phyloP scores from a whole-genome alignment of 1,140 invertebrate species.

The Pseudomyrmex cubaensis region DNA sequence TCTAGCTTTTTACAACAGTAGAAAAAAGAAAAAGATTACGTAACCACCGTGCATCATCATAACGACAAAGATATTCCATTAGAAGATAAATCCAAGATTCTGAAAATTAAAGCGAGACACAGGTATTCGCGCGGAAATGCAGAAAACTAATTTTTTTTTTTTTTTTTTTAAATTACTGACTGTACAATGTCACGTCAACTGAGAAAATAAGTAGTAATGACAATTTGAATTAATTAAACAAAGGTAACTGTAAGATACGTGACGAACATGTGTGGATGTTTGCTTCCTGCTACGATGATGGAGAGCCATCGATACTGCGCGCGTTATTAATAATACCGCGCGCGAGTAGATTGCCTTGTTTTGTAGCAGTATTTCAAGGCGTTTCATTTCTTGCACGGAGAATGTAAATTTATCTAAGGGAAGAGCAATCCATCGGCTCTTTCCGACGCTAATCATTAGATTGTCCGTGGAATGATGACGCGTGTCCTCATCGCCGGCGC shows the following conservation, averaged over 20 bases:
- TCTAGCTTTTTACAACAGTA: too few relatives aligned
- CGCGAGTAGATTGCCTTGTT: not conserved
- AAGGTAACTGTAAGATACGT: slow-evolving; percentile 11
- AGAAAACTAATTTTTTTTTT: slow-evolving; percentile 3
- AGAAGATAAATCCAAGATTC: too few relatives aligned
- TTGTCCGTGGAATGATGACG: not conserved
- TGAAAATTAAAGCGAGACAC: not conserved
- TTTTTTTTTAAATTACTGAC: slow-evolving; percentile 27
- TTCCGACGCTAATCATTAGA: slow-evolving; percentile 4
- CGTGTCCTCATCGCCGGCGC: not conserved
- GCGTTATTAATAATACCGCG: slow-evolving; percentile 42
- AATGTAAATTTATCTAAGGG: too few relatives aligned
- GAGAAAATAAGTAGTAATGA: slow-evolving; percentile 27
- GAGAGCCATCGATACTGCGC: slow-evolving; percentile 13
- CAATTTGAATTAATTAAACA: slow-evolving; percentile 54
- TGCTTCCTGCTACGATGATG: slow-evolving; percentile 31
- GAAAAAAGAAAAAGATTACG: too few relatives aligned
- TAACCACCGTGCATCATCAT: too few relatives aligned
- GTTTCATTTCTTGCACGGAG: not conserved
- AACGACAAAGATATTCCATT: too few relatives aligned
- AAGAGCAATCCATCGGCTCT: not conserved
- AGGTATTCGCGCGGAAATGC: slow-evolving; percentile 26
- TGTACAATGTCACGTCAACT: slow-evolving; percentile 16
- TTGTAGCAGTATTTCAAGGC: slow-evolving; percentile 4
- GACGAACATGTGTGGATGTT: not conserved